A percentile compares a stretch with the other conserved stretches of the same genome.
Conservation (phyloP, 1,140 invertebrate genomes). For the Bombus sylvicola region DNA sequence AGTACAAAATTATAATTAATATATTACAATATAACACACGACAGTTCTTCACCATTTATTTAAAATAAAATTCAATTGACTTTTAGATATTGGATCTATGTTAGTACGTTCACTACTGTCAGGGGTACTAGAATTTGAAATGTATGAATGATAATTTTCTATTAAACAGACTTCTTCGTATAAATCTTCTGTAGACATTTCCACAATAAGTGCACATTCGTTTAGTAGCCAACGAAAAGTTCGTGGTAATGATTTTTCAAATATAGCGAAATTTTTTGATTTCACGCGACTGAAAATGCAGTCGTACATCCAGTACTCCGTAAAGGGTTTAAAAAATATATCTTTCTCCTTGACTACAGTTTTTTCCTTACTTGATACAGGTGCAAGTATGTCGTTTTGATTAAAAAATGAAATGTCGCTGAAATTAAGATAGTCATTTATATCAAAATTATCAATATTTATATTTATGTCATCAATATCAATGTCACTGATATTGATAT, state of each 20-base stretch:
- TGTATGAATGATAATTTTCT: slow-evolving; percentile 70
- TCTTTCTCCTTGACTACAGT: slow-evolving; percentile 4
- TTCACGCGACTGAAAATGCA: slow-evolving; percentile 70
- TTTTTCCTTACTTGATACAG: background rate
- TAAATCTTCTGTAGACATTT: slow-evolving; percentile 77
- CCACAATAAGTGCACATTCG: slow-evolving; percentile 80
- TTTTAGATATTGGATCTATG: background rate
- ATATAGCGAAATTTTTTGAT: slow-evolving; percentile 73
- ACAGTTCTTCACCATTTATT: slow-evolving; percentile 39
- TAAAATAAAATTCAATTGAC: slow-evolving; percentile 23
- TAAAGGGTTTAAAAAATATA: slow-evolving; percentile 70
- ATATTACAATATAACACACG: background rate
- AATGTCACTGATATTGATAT: background rate
- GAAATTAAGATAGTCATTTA: slow-evolving; percentile 33
- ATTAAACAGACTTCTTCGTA: slow-evolving; percentile 81
- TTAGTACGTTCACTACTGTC: background rate
- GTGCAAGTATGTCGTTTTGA: background rate
- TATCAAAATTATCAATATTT: background rate
- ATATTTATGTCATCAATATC: background rate
- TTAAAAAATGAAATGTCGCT: slow-evolving; percentile 60
- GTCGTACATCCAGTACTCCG: slow-evolving; percentile 78
- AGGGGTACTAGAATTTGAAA: slow-evolving; percentile 26
- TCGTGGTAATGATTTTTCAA: slow-evolving; percentile 78
- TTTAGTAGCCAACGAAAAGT: slow-evolving; percentile 83
- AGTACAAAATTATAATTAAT: too few species aligned